Base-by-base conservation (phyloP, 2,797 vertebrate species). In the Chelmon rostratus region DNA sequence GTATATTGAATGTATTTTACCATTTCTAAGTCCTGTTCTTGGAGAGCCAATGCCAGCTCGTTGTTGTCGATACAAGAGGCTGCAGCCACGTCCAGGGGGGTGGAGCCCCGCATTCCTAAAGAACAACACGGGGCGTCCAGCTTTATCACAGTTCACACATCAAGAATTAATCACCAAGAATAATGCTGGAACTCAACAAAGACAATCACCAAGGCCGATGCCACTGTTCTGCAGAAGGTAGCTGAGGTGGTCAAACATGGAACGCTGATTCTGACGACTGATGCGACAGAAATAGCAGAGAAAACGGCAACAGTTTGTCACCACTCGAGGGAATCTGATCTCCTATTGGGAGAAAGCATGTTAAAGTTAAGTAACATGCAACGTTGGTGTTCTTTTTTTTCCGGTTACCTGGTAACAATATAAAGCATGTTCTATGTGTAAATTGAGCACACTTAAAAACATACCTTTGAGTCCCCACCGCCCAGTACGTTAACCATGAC, bases 211-310 rank as follows among this genome's bases (percentile, higher is more conserved):
- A 8, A 98, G 94, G 52, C 97, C 97, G 0, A 99, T 98, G 91
- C 98, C 96, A 0, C 98, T 99, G 93, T 99, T 99, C 86, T 98
- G 96, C 62, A 99, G 95, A 78, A 99, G 95, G 91, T 99, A 99
- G 91, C 97, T 97, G 78, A 99, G 95, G 79, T 99, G 98, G 89
- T 99, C 98, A 19, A 99, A 99, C 98, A 99, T 99, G 71, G 98
- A 97, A 4, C 98, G 96, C 76, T 99, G 98, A 89, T 99, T 99
- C 82, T 99, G 98, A 9, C 97, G 96, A 92, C 98, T 99, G 90
- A 99, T 99, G 35, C 98, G 96, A 83, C 98, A 98, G 94, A 99
- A 99, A 81, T 99, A 99, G 91, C 98, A 99, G 67, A 99, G 96
- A 86, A 99, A 99, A 21, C 97, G 96, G 78, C 98, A 99, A 87